Percentiles rank a stretch among this genome's conserved stretches.
Conservation (phyloP, 2,113 vertebrate genomes). For the Oryzias curvinotus region DNA sequence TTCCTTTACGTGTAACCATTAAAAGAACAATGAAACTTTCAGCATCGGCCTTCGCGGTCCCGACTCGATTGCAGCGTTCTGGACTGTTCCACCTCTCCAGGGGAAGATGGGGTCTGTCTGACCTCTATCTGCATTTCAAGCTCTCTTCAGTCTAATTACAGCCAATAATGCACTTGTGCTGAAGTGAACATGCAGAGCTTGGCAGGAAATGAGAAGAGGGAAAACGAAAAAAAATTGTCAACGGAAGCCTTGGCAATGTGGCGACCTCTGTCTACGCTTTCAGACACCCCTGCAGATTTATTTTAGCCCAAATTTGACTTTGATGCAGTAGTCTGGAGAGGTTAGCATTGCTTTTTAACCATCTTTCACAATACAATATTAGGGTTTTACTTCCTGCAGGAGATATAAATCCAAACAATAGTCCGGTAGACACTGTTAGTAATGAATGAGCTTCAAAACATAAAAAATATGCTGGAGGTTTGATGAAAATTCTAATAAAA, state of each 20-base stretch:
- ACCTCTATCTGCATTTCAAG: constrained; percentile 45
- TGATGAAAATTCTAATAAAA: no score
- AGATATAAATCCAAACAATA: constrained; percentile 7
- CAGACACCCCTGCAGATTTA: not conserved
- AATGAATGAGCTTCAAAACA: constrained; percentile 2
- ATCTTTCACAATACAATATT: no score
- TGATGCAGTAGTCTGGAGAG: not conserved
- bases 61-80: constrained; percentile 22
- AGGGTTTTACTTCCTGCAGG: constrained; percentile 8
- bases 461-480: not conserved
- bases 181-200: not conserved
- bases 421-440: constrained; percentile 35
- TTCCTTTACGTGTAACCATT: constrained; percentile 40
- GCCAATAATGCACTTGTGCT: constrained; percentile 22
- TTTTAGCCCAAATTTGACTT: not conserved
- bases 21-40: constrained; percentile 32
- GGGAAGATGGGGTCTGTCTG: constrained; percentile 17
- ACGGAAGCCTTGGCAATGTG: not conserved
- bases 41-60: constrained; percentile 17
- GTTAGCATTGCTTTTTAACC: no score
- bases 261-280: constrained; percentile 3
- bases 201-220: constrained; percentile 18
- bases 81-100: constrained; percentile 29
- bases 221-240: not conserved
- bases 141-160: constrained; percentile 37